These are phyloP conservation scores for Apamea crenata DNA, from an alignment of 2,888 invertebrate species.

Conservation along the genomic window DNA sequence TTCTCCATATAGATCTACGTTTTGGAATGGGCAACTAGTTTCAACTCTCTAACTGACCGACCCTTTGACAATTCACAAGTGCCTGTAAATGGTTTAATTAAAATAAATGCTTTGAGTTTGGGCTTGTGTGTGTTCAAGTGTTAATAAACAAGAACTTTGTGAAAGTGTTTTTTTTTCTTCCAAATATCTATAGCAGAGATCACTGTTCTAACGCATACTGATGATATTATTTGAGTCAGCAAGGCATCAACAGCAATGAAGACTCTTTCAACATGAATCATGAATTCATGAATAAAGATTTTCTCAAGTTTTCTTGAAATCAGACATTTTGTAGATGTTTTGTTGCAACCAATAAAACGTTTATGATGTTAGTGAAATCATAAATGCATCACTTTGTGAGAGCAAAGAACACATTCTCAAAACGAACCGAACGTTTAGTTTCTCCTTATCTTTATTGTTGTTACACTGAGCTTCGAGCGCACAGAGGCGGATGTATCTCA, in stretches of 20 bases:
- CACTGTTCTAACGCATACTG: neutral
- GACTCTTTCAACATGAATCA: neutral
- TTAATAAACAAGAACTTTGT: neutral
- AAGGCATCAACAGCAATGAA: neutral
- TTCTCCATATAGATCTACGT: neutral
- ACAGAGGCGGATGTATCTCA: constrained; percentile 62
- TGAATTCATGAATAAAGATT: neutral
- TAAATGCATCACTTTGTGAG: neutral
- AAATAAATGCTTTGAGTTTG: neutral
- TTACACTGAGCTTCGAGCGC: constrained; percentile 37
- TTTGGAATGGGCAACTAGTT: neutral
- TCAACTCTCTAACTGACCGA: neutral
- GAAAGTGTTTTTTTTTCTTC: neutral
- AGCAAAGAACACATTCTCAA: neutral
- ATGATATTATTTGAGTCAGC: neutral
- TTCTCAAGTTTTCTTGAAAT: neutral
- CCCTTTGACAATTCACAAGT: neutral
- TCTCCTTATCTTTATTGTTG: constrained; percentile 60
- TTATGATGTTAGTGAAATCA: neutral
- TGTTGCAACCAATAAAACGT: neutral
- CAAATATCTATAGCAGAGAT: neutral
- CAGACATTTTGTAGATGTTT: neutral
- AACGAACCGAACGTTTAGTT: constrained; percentile 31
- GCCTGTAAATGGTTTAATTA: neutral
- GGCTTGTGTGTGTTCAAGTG: too few species aligned